phyloP scores from a whole-genome alignment of 2,797 vertebrate species.

The Amphiprion clarkii region DNA sequence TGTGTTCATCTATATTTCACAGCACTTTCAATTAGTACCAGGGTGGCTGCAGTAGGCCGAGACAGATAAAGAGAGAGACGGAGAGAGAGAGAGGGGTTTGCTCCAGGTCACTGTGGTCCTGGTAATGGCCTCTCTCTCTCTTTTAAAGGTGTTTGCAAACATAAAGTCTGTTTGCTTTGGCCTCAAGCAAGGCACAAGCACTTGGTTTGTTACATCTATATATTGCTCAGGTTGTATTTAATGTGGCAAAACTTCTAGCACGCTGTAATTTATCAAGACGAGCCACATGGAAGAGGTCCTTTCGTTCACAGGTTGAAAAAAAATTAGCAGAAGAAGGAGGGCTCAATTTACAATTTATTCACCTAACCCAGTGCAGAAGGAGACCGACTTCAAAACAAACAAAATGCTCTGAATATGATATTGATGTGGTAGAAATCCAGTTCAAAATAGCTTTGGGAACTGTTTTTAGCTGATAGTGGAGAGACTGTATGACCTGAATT shows the following conservation, averaged over 20 bases:
- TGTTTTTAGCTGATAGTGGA: slow-evolving; percentile 45
- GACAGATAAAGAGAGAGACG: slow-evolving; percentile 52
- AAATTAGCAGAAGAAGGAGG: background rate
- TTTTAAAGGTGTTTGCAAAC: slow-evolving; percentile 69
- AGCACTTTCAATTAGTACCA: slow-evolving; percentile 89
- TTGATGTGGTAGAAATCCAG: slow-evolving; percentile 25
- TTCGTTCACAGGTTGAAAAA: slow-evolving; percentile 19
- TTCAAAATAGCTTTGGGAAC: slow-evolving; percentile 27
- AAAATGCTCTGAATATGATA: slow-evolving; percentile 34
- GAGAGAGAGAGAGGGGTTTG: slow-evolving; percentile 51
- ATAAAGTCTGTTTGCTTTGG: slow-evolving; percentile 71
- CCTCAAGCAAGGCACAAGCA: slow-evolving; percentile 44
- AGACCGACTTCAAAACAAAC: slow-evolving; percentile 55
- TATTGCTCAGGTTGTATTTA: slow-evolving; percentile 67
- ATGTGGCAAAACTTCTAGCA: slow-evolving; percentile 53
- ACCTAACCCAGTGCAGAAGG: slow-evolving; percentile 14
- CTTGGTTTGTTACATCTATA: slow-evolving; percentile 61
- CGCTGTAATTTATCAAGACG: slow-evolving; percentile 72
- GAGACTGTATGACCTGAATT: slow-evolving; percentile 6
- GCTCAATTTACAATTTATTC: slow-evolving; percentile 22
- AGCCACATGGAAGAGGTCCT: slow-evolving; percentile 60
- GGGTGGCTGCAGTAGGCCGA: slow-evolving; percentile 45
- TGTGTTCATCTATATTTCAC: slow-evolving; percentile 92
- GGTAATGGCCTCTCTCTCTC: slow-evolving; percentile 43
- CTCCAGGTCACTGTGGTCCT: slow-evolving; percentile 69